These are phyloP conservation scores for Scolopax bukidnonensis DNA, from an alignment of 2,797 vertebrate species.

Conservation along the genomic window DNA sequence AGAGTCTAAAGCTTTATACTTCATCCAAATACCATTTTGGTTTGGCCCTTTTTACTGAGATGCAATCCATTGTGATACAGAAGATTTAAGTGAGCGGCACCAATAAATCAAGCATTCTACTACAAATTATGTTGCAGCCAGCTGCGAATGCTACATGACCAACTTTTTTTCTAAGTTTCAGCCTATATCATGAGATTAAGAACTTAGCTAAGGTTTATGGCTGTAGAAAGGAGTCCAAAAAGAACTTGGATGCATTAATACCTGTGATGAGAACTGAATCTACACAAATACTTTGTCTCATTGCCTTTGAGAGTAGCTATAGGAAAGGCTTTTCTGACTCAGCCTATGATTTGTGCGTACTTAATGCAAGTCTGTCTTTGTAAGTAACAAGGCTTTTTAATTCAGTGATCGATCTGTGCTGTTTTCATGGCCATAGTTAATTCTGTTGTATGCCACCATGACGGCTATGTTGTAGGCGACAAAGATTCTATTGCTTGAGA, in stretches of 20 bases:
- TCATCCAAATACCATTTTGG: conserved; percentile 57
- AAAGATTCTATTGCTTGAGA: conserved; percentile 7
- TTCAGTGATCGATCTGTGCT: conserved; percentile 29
- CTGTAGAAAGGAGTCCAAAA: not conserved
- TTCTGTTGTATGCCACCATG: conserved; percentile 11
- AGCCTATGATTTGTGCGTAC: conserved; percentile 52
- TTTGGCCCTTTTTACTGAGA: conserved; percentile 51
- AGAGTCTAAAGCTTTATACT: conserved; percentile 50
- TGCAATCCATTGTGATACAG: conserved; percentile 15
- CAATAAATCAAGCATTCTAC: conserved; percentile 43
- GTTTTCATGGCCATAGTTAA: conserved; percentile 27
- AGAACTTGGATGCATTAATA: conserved; percentile 3
- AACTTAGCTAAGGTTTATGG: not conserved
- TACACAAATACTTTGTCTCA: conserved; percentile 8
- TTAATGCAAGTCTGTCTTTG: conserved; percentile 41
- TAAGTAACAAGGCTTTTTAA: conserved; percentile 43
- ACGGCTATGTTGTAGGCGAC: not conserved
- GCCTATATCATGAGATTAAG: conserved; percentile 10
- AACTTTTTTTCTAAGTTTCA: not conserved
- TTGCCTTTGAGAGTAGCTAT: not conserved
- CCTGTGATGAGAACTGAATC: not conserved
- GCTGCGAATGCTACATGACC: conserved; percentile 6
- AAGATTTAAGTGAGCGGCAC: conserved; percentile 38
- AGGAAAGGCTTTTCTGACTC: conserved; percentile 18
- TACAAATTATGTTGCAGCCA: conserved; percentile 12